These are phyloP conservation scores for Heterohyrax brucei DNA, from an alignment of 2,797 vertebrate species.

Conservation along the genomic window DNA sequence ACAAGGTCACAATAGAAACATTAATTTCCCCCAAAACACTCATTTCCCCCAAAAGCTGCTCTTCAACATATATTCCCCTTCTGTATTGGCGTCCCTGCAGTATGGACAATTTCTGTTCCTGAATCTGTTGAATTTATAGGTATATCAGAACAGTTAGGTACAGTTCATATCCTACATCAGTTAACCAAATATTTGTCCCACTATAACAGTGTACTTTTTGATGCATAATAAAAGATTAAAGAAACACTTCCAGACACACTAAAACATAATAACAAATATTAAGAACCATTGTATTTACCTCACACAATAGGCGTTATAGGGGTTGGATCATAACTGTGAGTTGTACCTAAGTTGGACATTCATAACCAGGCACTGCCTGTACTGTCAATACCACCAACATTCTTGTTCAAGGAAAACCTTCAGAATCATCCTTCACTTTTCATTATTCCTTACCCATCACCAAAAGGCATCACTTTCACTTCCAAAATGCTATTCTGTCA, in stretches of 20 bases:
- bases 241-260: neutral
- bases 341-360: too few species aligned
- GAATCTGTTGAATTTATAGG: neutral
- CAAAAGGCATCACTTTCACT: neutral
- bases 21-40: neutral
- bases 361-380: too few species aligned
- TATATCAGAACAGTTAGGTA: neutral
- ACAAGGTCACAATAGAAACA: neutral
- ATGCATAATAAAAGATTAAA: neutral
- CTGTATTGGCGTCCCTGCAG: neutral
- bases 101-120: neutral
- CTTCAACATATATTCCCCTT: neutral
- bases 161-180: neutral
- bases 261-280: neutral
- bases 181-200: neutral
- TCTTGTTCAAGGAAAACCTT: neutral
- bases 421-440: neutral
- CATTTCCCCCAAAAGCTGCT: neutral
- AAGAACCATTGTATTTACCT: too few species aligned
- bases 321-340: too few species aligned
- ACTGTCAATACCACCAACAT: neutral
- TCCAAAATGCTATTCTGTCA: neutral
- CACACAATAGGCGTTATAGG: too few species aligned
- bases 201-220: neutral
- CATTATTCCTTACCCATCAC: neutral